Base-by-base conservation (phyloP, 1,140 invertebrate genomes). In the Pygmarrhopalites habei region DNA sequence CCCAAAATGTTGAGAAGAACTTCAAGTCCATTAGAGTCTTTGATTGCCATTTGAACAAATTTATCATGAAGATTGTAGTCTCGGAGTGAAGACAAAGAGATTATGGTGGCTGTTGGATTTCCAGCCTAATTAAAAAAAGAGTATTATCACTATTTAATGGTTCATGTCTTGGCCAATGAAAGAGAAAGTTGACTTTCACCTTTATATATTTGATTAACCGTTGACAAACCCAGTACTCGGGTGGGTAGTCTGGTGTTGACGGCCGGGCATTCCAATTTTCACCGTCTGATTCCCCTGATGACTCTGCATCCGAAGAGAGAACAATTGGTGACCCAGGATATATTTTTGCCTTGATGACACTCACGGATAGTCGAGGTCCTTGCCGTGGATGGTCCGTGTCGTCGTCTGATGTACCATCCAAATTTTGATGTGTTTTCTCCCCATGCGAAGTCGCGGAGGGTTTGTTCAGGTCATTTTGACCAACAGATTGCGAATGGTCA, bases 191-290 rank as follows among this genome's bases (percentile, higher is more conserved):
- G 19, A 25, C 21, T 47, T 12, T 30, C 44, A 82, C 80, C 78
- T 94, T 95, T 75, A 94, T 86, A 75, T 95, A 95, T 74, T 94
- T 94, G 2, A 95, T 86, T 1, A 95, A 80, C 76, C 94, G 93
- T 73, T 94, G 91, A 73, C 95, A 89, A 67, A 93, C 88, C 87
- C 90, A 95, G 75, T 92, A 95, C 25, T 70, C 69, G n/a, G 60
- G 60, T 26, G 69, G 69, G 1, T 65, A 44, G 28, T 70, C 75
- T 76, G 77, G n/a, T 75, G 74, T 3, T 77, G 69, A 62, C 76
- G 78, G 46, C 73, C 65, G 12, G 12, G 58, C 44, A 23, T 60
- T 46, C 32, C 43, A 59, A 26, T 62, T 19, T 14, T 69, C 64
- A 26, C 46, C 55, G 17, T 51, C 51, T 21, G 59, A 46, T n/a